phyloP scores from a whole-genome alignment of 2,113 vertebrate genomes.

The Ammospiza nelsoni region DNA sequence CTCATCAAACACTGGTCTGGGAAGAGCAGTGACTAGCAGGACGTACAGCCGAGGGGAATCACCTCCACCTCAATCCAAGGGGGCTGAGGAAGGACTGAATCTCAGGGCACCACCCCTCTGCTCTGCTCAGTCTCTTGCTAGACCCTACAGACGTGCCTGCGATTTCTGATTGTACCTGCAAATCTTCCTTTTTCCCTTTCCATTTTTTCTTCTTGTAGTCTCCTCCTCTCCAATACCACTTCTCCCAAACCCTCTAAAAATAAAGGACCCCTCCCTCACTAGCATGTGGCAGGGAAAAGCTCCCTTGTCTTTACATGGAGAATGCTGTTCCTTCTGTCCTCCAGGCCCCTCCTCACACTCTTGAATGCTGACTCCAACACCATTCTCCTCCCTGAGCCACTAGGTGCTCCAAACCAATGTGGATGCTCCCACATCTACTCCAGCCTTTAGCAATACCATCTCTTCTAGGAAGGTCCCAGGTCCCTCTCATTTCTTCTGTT shows the following conservation, averaged over 20 bases:
- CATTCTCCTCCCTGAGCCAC: not conserved
- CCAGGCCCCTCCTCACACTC: not conserved
- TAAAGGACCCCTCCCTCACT: not conserved
- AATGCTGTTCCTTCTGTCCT: not conserved
- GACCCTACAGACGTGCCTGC: not conserved
- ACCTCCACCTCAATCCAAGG: not conserved
- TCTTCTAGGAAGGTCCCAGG: not conserved
- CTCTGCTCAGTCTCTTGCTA: not conserved
- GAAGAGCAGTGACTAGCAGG: not conserved
- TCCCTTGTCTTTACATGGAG: not conserved
- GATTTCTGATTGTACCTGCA: constrained; percentile 28
- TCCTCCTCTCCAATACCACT: not conserved
- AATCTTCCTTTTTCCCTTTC: not conserved
- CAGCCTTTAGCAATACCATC: not conserved
- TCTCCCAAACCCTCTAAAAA: not conserved
- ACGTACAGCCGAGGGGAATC: fast-evolving
- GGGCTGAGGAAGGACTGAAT: not conserved
- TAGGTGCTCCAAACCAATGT: not conserved
- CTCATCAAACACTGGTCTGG: not conserved
- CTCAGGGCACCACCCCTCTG: not conserved
- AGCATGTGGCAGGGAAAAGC: not conserved
- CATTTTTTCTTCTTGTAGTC: not conserved
- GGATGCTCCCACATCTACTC: not conserved
- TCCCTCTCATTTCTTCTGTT: not conserved
- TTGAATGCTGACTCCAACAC: not conserved